Evolutionary conservation across 2,113 vertebrate genomes (phyloP), one percentile per base, ranked within the genome.

Genomic region (Caracal caracal): DNA sequence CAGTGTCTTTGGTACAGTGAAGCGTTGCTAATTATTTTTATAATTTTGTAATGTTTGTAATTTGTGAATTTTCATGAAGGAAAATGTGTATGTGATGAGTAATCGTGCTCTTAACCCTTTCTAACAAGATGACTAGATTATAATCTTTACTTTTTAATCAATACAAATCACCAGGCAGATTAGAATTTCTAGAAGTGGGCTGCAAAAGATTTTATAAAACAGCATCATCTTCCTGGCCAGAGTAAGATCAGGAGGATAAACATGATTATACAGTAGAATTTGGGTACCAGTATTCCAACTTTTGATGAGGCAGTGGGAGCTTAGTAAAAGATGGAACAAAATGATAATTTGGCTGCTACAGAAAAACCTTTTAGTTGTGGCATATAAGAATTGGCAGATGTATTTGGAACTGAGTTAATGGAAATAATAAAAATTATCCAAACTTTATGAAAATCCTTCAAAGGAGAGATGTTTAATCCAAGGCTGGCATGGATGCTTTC

Each of bases 401-500:
- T 88, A 83, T 93, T 86, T 78, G 40, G 89, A 95, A 95, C n/a
- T 70, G 53, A 86, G 37, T 93, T 92, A 87, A 53, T 92, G 78
- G 51, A 83, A 76, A 92, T 89, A 79, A 92, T 61, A 68, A 80
- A 96, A 79, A 76, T 56, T 88, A 63, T 26, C 17, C 43, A 43
- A 85, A 95, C 35, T 96, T 90, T 8, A 73, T 56, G 10, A 35
- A 75, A 95, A 88, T 93, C 81, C 33, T 96, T 96, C 61, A 91
- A 81, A 96, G 61, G 90, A 71, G 43, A 5, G 15, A 68, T 93
- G 19, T 92, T 89, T 94, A 53, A 95, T 22, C 70, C 71, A 80
- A 89, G 20, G 35, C 59, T 94, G 51, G 59, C 86, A 73, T 71
- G 59, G 5, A 33, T 85, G 93, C 43, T 91, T 88, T 30, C 19